These are phyloP conservation scores for Chouioia cunea DNA, from an alignment of 2,888 invertebrate genomes.

Conservation along the genomic window DNA sequence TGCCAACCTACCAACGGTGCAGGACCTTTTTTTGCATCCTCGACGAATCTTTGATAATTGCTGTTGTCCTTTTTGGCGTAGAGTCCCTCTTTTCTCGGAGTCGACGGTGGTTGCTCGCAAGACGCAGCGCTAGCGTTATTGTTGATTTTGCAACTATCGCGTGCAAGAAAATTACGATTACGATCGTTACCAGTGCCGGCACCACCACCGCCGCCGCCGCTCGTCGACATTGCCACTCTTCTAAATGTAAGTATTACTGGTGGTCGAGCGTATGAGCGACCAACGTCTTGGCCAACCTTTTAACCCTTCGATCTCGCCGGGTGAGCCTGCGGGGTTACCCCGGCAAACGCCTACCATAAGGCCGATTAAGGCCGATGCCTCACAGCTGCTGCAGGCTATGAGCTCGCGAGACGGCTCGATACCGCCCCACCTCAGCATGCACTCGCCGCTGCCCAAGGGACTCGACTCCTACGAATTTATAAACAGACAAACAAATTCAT, in stretches of 20 bases:
- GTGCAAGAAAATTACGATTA: constrained; percentile 52
- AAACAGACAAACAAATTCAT: no score
- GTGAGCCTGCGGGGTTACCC: constrained; percentile 44
- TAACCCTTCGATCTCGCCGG: constrained; percentile 59
- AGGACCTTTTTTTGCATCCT: constrained; percentile 51
- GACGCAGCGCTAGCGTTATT: constrained; percentile 37
- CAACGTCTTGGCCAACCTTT: constrained; percentile 66
- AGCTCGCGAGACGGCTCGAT: constrained; percentile 42
- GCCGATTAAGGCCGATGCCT: constrained; percentile 53
- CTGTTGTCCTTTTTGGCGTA: constrained; percentile 52
- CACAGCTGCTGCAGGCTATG: neutral
- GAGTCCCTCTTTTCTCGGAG: constrained; percentile 51
- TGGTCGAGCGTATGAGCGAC: constrained; percentile 56
- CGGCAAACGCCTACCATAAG: constrained; percentile 64
- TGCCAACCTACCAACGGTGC: constrained; percentile 66
- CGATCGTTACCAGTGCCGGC: no score
- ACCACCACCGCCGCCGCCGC: no score
- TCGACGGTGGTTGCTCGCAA: neutral
- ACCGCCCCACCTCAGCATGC: constrained; percentile 59
- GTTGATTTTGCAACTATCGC: constrained; percentile 43
- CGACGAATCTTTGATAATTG: constrained; percentile 48
- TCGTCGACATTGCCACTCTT: constrained; percentile 45
- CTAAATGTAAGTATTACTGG: constrained; percentile 61
- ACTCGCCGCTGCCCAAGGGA: constrained; percentile 53
- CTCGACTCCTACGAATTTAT: no score